Percentiles rank a stretch among this genome's conserved stretches.
These are phyloP conservation scores for Clinocottus analis DNA, from an alignment of 2,113 vertebrate species.

Conservation along the genomic window DNA sequence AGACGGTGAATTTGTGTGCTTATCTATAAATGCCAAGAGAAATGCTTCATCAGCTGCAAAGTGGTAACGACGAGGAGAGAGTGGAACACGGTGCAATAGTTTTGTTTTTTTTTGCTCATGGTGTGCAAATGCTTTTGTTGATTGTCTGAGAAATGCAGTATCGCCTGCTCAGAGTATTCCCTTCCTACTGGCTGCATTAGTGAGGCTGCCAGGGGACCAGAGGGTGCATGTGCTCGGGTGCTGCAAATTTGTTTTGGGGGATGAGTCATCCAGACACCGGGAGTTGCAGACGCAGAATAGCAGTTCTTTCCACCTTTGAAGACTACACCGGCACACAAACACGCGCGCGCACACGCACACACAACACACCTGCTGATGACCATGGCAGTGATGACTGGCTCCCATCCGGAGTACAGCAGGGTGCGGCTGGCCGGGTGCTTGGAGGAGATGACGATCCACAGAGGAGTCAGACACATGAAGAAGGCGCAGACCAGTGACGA, in stretches of 20 bases:
- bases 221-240: slow-evolving; percentile 34
- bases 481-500: slow-evolving; percentile 93
- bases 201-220: slow-evolving; percentile 28
- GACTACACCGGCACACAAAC: slow-evolving; percentile 74
- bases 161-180: slow-evolving; percentile 10
- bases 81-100: too few species aligned
- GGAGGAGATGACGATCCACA: slow-evolving; percentile 96
- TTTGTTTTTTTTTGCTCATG: background rate
- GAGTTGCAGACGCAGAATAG: slow-evolving; percentile 33
- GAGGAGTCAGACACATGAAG: slow-evolving; percentile 95
- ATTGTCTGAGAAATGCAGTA: background rate
- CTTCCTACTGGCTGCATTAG: slow-evolving; percentile 21
- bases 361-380: slow-evolving; percentile 94
- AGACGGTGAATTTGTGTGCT: slow-evolving; percentile 1
- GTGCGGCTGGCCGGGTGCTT: slow-evolving; percentile 96
- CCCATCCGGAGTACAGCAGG: slow-evolving; percentile 97
- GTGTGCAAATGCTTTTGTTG: background rate
- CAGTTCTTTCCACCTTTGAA: slow-evolving; percentile 40
- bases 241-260: slow-evolving; percentile 51
- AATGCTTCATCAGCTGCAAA: background rate
- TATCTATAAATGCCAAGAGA: slow-evolving; percentile 6
- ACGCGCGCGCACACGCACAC: slow-evolving; percentile 42
- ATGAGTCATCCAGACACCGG: slow-evolving; percentile 69
- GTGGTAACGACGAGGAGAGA: background rate
- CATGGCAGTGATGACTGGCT: slow-evolving; percentile 99